Evolutionary conservation across 1,140 invertebrate species (phyloP).

Genomic region (Antheraea mylitta): DNA sequence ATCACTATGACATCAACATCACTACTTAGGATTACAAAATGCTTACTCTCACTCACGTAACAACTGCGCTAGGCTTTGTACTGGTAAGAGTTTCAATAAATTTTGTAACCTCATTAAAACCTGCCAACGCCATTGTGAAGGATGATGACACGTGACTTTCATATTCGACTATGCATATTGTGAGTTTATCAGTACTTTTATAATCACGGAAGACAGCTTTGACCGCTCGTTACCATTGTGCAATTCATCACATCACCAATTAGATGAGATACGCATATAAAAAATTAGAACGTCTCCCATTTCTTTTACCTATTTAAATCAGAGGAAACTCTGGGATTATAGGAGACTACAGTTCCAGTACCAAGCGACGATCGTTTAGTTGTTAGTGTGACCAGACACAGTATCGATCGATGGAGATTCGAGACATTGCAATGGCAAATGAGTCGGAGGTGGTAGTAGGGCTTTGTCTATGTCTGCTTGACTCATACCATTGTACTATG

Average conservation of each 20-base stretch:
- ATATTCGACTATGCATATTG: constrained; percentile 19
- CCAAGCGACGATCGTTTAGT: not conserved
- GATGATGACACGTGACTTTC: constrained; percentile 26
- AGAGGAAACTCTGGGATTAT: not conserved
- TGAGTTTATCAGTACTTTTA: constrained; percentile 23
- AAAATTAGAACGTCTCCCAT: not conserved
- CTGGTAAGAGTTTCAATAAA: constrained; percentile 44
- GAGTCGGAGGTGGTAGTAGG: too few species aligned
- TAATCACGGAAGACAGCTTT: constrained; percentile 8
- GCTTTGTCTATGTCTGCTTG: too few species aligned
- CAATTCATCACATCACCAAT: not conserved
- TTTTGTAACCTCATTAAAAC: constrained; percentile 41
- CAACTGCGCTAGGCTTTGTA: constrained; percentile 39
- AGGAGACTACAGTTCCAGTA: not conserved
- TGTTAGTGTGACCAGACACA: too few species aligned
- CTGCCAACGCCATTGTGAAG: constrained; percentile 25
- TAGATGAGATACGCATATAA: not conserved
- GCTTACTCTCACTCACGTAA: constrained; percentile 69
- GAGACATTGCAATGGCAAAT: too few species aligned
- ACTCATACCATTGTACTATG: too few species aligned
- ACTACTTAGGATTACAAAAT: constrained; percentile 72
- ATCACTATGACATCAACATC: constrained; percentile 71
- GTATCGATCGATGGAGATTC: too few species aligned
- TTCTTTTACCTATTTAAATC: not conserved
- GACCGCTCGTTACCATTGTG: constrained; percentile 8